Evolutionary conservation across 2,797 vertebrate genomes (phyloP).

Genomic region (Pangasius sanitwongsei): DNA sequence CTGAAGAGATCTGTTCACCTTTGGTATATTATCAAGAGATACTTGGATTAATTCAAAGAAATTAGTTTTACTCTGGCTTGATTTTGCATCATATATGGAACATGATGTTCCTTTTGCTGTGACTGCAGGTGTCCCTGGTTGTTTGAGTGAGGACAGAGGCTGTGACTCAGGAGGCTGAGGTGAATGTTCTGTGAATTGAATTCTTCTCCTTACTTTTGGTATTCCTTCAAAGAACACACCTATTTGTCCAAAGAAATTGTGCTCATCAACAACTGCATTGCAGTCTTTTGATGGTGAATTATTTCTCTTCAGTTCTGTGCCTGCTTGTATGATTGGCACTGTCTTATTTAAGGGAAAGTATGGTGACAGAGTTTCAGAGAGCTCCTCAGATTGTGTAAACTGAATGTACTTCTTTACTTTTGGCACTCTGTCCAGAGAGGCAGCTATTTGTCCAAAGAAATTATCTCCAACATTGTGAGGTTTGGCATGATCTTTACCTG

Average conservation of each 20-base stretch:
- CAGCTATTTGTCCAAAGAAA: constrained; percentile 15
- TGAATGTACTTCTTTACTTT: constrained; percentile 45
- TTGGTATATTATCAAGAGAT: constrained; percentile 34
- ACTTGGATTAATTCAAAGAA: constrained; percentile 14
- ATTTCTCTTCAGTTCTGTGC: neutral
- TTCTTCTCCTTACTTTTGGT: constrained; percentile 44
- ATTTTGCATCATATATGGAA: neutral
- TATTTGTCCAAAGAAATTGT: constrained; percentile 24
- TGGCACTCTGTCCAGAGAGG: constrained; percentile 19
- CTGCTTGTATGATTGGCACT: neutral
- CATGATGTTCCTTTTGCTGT: neutral
- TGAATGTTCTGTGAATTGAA: constrained; percentile 41
- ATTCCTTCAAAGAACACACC: constrained; percentile 11
- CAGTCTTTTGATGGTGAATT: neutral
- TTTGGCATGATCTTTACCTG: neutral
- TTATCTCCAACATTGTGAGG: neutral
- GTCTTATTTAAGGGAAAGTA: neutral
- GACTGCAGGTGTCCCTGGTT: neutral
- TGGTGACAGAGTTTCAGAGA: constrained; percentile 11
- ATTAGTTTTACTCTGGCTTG: neutral
- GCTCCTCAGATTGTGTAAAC: constrained; percentile 31
- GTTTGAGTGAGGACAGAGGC: constrained; percentile 1
- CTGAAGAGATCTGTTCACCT: constrained; percentile 44
- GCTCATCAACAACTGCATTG: neutral
- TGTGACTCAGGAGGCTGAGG: constrained; percentile 9